Conservation (phyloP, 1,140 invertebrate species). For the Halesus radiatus region DNA sequence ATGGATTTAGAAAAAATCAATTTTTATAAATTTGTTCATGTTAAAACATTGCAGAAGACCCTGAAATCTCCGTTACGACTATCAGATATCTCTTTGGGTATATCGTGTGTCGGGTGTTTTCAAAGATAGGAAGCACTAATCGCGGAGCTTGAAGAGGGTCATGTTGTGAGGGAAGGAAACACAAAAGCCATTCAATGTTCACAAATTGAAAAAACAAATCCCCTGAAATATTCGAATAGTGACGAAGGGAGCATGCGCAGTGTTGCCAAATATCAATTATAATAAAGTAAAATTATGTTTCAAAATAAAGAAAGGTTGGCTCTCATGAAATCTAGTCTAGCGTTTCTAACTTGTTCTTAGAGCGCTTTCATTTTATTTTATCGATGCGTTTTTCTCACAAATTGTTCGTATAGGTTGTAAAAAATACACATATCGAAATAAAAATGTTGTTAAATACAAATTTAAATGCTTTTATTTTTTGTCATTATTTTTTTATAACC, state of each 20-base stretch:
- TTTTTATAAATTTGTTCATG: background rate
- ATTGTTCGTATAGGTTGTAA: conserved; percentile 11
- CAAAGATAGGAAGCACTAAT: no score
- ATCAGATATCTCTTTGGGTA: no score
- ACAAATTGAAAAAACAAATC: background rate
- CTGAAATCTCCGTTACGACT: no score
- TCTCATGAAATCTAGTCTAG: background rate
- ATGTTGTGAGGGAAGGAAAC: no score
- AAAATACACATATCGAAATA: conserved; percentile 48
- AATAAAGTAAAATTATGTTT: background rate
- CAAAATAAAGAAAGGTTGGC: background rate
- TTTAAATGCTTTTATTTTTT: background rate
- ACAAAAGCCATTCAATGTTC: no score
- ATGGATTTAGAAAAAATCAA: background rate
- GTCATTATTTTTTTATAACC: no score
- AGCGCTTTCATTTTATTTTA: background rate
- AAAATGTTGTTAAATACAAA: conserved; percentile 39
- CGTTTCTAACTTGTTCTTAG: background rate
- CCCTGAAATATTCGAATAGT: background rate
- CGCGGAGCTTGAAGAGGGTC: no score
- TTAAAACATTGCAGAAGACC: no score
- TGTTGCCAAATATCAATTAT: background rate
- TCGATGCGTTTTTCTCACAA: background rate
- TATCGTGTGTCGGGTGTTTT: no score
- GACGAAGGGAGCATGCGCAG: background rate